These are phyloP conservation scores for Semaprochilodus insignis DNA, from an alignment of 2,797 vertebrate species.

Conservation along the genomic window DNA sequence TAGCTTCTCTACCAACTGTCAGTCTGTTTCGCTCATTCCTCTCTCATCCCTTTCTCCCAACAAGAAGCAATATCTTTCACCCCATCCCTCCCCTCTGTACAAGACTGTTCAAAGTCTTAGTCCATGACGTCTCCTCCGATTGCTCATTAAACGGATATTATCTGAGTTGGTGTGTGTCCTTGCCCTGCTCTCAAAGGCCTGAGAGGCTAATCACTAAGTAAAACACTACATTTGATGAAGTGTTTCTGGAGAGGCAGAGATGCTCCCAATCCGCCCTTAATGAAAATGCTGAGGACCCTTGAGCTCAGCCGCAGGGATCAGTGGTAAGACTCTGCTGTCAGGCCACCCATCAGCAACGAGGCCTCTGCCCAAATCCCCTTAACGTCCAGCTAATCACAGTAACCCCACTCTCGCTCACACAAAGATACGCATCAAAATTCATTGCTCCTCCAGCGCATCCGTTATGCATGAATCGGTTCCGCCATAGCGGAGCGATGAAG, in stretches of 20 bases:
- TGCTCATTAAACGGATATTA: constrained; percentile 92
- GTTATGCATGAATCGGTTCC: constrained; percentile 26
- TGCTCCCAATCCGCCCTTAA: constrained; percentile 98
- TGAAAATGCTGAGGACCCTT: constrained; percentile 96
- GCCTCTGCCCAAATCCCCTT: constrained; percentile 83
- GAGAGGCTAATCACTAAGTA: constrained; percentile 99
- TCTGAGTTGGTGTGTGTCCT: constrained; percentile 71
- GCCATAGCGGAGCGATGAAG: neutral
- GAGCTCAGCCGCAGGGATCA: constrained; percentile 93
- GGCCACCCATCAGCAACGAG: constrained; percentile 84
- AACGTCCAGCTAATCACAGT: constrained; percentile 71
- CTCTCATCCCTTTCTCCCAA: constrained; percentile 1
- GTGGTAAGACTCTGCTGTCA: constrained; percentile 79
- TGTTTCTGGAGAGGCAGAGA: constrained; percentile 96
- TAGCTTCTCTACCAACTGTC: neutral
- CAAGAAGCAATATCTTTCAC: constrained; percentile 32
- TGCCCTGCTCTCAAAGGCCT: constrained; percentile 90
- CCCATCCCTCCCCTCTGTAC: constrained; percentile 36
- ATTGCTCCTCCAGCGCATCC: constrained; percentile 70
- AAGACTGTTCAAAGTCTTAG: constrained; percentile 87
- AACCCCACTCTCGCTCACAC: constrained; percentile 59
- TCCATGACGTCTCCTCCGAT: constrained; percentile 78
- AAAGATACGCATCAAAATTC: constrained; percentile 85
- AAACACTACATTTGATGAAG: constrained; percentile 99
- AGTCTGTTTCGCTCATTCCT: constrained; percentile 11